Base-by-base conservation (phyloP, 2,888 invertebrate genomes). In the Scaptomyza caliginosa region DNA sequence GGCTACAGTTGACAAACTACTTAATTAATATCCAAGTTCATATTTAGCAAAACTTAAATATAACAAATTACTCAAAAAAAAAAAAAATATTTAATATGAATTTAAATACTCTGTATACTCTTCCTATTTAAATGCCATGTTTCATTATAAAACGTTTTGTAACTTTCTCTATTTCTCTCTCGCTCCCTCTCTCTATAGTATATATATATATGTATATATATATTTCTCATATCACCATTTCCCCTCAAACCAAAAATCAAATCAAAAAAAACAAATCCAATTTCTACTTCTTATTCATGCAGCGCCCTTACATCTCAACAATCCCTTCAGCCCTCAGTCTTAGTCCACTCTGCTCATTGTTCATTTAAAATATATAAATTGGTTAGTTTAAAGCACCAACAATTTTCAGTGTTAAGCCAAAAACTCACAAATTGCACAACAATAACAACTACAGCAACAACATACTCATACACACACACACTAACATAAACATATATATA, bases 51-150 rank as follows among this genome's bases (percentile, higher is more conserved):
- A 21, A 64, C 54, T 69, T 51, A 71, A 71, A 60, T 71, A 71
- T 68, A 56, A 16, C 16, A n/a, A 71, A 66, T 32, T 59, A 71
- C 45, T 40, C 65, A 67, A 79, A 40, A 67, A 83, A 34, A 45
- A 67, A 79, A 40, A 67, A 83, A 34, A 45, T 79, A 77, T 74
- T 80, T 79, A 83, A 81, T 85, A 85, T 56, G 67, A 82, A 79
- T 69, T 77, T 75, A 75, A 82, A 74, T 82, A 81, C 72, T 77
- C 69, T 77, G 67, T 80, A 34, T 34, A 76, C 45, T 69, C 55
- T 58, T 73, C 69, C 69, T 57, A 66, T 73, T 66, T 73, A 73
- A 66, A 72, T 69, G 69, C 42, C 73, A 72, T 69, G 64, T 59
- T 66, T 78, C 79, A 77, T 77, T 58, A 75, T 73, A 63, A 70